Conservation (phyloP, 2,888 invertebrate genomes). For the Tetragonisca angustula region DNA sequence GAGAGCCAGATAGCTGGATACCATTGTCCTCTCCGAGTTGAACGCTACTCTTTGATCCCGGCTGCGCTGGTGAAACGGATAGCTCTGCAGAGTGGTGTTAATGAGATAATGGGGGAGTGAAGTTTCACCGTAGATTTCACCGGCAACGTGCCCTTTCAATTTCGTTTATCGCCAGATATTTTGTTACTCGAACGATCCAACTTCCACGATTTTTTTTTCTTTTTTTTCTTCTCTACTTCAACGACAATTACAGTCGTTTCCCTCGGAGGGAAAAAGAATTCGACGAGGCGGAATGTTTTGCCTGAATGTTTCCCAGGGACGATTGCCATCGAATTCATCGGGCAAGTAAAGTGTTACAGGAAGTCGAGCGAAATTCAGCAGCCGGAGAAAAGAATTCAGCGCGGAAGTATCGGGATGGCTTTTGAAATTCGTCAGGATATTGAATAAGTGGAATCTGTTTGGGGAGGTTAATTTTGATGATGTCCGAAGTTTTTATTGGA, state of each 20-base stretch:
- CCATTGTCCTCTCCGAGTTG: neutral
- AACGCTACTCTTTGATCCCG: neutral
- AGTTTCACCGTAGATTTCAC: too few relatives aligned
- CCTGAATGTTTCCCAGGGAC: neutral
- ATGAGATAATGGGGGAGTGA: too few relatives aligned
- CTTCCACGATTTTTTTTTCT: too few relatives aligned
- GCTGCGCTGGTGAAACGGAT: neutral
- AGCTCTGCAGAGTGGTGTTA: too few relatives aligned
- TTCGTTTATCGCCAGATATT: too few relatives aligned
- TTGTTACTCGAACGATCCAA: too few relatives aligned
- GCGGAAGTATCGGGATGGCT: slow-evolving; percentile 15
- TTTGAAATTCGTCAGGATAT: slow-evolving; percentile 41
- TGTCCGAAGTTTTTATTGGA: slow-evolving; percentile 58
- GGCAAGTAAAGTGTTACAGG: neutral
- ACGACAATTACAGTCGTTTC: too few relatives aligned
- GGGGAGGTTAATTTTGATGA: slow-evolving; percentile 47
- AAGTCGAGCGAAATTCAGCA: neutral
- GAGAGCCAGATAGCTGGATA: neutral
- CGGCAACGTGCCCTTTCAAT: too few relatives aligned
- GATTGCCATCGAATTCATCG: neutral
- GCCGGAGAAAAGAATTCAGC: slow-evolving; percentile 3
- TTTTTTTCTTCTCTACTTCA: too few relatives aligned
- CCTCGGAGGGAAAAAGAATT: too few relatives aligned
- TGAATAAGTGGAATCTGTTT: slow-evolving; percentile 50
- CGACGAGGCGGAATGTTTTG: too few relatives aligned